Percentiles rank a stretch among this genome's conserved stretches.
phyloP scores from a whole-genome alignment of 2,797 vertebrate genomes.

The Galagoides demidoff region DNA sequence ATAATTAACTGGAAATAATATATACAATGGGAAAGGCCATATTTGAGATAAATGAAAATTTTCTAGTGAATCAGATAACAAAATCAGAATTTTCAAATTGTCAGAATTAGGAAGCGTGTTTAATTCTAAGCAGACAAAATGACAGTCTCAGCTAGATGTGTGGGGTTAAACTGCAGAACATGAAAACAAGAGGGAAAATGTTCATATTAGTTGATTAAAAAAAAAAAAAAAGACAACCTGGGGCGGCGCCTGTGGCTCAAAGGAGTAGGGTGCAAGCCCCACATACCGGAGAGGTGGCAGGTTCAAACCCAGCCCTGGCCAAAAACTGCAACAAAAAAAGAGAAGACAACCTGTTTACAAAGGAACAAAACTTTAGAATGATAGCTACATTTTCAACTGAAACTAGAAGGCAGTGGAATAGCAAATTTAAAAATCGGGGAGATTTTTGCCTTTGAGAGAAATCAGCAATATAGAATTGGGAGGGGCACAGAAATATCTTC shows the following conservation, averaged over 20 bases:
- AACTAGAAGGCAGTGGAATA: not conserved
- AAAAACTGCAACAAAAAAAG: not conserved
- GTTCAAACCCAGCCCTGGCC: no score
- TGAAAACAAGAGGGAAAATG: not conserved
- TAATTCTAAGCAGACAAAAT: not conserved
- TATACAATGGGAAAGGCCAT: not conserved
- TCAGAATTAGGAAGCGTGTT: not conserved
- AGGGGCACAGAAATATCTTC: not conserved
- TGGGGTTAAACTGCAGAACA: not conserved
- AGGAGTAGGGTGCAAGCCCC: no score
- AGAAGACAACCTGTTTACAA: not conserved
- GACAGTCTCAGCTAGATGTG: not conserved
- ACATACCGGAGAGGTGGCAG: no score
- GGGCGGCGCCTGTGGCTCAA: no score
- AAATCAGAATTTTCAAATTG: not conserved
- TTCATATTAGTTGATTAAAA: not conserved
- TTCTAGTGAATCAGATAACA: not conserved
- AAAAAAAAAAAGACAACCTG: not conserved
- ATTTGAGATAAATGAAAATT: not conserved
- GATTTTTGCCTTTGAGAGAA: not conserved
- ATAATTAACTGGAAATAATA: not conserved
- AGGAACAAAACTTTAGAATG: not conserved
- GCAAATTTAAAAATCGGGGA: not conserved
- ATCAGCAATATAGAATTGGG: not conserved
- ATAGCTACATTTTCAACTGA: not conserved